These are phyloP conservation scores for Pandemis cinnamomeana DNA, from an alignment of 2,888 invertebrate genomes.

Conservation along the genomic window DNA sequence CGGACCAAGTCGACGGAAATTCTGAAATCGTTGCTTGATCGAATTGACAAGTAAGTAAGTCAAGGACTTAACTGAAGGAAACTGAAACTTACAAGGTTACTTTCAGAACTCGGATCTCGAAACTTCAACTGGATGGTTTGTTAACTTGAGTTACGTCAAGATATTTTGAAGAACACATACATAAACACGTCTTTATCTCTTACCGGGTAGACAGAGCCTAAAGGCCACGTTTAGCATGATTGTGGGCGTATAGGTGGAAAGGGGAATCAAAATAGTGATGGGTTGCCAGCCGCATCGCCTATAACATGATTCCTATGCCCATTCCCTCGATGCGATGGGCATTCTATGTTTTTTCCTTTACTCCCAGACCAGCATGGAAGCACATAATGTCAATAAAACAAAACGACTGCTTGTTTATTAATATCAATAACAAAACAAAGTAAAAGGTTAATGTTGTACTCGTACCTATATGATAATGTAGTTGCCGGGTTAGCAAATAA, in stretches of 20 bases:
- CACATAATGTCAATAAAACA: too few species aligned
- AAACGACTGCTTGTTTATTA: background rate
- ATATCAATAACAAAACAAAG: background rate
- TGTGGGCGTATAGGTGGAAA: too few species aligned
- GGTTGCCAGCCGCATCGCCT: too few species aligned
- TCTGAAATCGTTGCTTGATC: background rate
- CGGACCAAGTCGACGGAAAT: background rate
- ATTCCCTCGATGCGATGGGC: too few species aligned
- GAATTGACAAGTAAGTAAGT: background rate
- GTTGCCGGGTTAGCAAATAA: conserved; percentile 16
- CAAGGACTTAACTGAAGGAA: background rate
- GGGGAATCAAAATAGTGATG: too few species aligned
- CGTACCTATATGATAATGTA: conserved; percentile 8
- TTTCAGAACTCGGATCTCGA: background rate
- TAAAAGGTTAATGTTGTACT: conserved; percentile 5
- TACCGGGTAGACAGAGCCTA: too few species aligned
- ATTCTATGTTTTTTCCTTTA: too few species aligned
- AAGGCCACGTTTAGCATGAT: too few species aligned
- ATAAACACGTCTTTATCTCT: too few species aligned
- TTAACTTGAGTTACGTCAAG: background rate
- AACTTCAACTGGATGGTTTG: background rate
- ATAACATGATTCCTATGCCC: too few species aligned
- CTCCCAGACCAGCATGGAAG: too few species aligned
- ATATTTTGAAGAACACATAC: too few species aligned
- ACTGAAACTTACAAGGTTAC: background rate